Evolutionary conservation across 37 sponge, comb jelly and placozoan species (phyloP).

Genomic region (Geodia barretti): DNA sequence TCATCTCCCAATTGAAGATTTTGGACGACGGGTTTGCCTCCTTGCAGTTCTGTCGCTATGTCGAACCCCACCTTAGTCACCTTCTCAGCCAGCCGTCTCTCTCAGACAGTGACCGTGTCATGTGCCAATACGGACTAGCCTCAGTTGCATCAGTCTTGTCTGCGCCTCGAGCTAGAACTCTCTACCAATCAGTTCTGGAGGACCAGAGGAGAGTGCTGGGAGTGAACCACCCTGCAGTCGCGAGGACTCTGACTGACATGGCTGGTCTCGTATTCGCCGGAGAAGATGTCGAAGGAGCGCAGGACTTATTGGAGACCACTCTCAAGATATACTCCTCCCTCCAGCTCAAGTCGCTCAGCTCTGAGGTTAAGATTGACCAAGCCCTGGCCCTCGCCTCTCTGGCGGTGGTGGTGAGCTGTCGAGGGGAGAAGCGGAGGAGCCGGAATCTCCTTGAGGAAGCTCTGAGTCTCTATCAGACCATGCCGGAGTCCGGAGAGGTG

Average conservation of each 20-base stretch:
- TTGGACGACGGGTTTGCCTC: slow-evolving; percentile 8
- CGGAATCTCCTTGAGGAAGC: slow-evolving; percentile 57
- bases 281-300: slow-evolving; percentile 31
- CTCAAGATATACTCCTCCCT: slow-evolving; percentile 26
- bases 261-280: slow-evolving; percentile 42
- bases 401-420: slow-evolving; percentile 42
- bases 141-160: slow-evolving; percentile 25
- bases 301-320: slow-evolving; percentile 37
- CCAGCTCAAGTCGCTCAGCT: not conserved
- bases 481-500: slow-evolving; percentile 41
- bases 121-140: not conserved
- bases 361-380: slow-evolving; percentile 4
- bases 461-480: slow-evolving; percentile 47
- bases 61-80: slow-evolving; percentile 41
- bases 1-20: slow-evolving; percentile 14
- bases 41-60: slow-evolving; percentile 7
- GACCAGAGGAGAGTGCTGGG: slow-evolving; percentile 28
- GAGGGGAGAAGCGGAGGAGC: slow-evolving; percentile 48
- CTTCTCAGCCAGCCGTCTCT: slow-evolving; percentile 6
- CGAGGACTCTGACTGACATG: slow-evolving; percentile 44
- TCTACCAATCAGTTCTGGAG: slow-evolving; percentile 2
- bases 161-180: too few species aligned
- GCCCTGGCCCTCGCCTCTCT: slow-evolving; percentile 54
- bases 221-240: slow-evolving; percentile 19
- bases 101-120: slow-evolving; percentile 13